Evolutionary conservation across 2,797 vertebrate genomes (phyloP).

Genomic region (Chloroceryle inda): DNA sequence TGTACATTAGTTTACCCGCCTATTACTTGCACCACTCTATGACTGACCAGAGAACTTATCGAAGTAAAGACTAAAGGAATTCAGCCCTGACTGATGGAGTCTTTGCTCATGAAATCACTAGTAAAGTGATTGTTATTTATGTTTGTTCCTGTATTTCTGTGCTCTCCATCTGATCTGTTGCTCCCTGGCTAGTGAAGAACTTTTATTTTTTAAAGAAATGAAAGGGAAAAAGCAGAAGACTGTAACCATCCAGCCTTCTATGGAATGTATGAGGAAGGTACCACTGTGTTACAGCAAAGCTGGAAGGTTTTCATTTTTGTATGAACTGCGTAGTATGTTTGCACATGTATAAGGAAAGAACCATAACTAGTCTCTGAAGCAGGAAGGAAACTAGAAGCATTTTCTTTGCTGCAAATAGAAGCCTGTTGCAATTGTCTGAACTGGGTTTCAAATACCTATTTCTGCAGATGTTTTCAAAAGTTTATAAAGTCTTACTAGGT

Average conservation of each 20-base stretch:
- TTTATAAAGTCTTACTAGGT: not conserved
- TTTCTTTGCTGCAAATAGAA: not conserved
- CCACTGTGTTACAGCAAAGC: not conserved
- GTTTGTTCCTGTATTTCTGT: not conserved
- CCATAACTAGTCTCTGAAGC: not conserved
- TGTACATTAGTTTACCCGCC: not conserved
- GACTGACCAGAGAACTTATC: not conserved
- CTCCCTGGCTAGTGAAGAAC: not conserved
- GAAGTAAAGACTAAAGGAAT: not conserved
- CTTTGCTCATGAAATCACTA: not conserved
- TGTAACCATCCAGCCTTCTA: not conserved
- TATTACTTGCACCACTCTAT: not conserved
- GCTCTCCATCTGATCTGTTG: accelerated
- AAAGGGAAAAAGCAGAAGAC: not conserved
- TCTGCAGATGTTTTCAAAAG: not conserved
- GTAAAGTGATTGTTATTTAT: not conserved
- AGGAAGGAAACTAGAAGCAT: not conserved
- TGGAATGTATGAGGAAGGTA: not conserved
- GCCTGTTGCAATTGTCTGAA: not conserved
- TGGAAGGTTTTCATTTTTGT: not conserved
- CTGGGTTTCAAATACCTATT: not conserved
- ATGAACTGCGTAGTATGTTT: not conserved
- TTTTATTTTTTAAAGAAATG: not conserved
- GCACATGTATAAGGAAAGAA: not conserved
- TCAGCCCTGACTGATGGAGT: not conserved